Percentiles rank a stretch among this genome's conserved stretches.
Evolutionary conservation across 2,888 invertebrate species (phyloP).

Genomic region (Drosophila borborema): DNA sequence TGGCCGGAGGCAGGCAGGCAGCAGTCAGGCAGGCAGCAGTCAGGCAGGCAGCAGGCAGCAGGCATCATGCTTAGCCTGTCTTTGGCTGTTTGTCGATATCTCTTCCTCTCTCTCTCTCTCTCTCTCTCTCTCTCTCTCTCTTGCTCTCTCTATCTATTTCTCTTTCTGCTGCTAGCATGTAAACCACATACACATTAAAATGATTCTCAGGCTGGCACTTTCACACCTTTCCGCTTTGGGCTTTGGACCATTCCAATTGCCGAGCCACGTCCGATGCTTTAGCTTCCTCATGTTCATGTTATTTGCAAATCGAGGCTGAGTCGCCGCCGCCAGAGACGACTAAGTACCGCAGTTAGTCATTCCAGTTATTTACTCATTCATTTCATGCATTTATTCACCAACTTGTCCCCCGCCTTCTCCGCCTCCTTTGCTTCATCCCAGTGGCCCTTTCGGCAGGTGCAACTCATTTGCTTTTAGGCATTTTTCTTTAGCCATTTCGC

Average conservation of each 20-base stretch:
- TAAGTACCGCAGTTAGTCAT: conserved; percentile 73
- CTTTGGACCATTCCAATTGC: conserved; percentile 33
- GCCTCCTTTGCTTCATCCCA: not conserved
- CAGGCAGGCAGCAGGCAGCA: too few species aligned
- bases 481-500: conserved; percentile 54
- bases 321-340: conserved; percentile 38
- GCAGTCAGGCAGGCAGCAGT: conserved; percentile 20
- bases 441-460: conserved; percentile 51
- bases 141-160: conserved; percentile 4
- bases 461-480: conserved; percentile 65
- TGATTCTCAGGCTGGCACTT: conserved; percentile 41
- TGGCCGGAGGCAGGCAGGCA: not conserved
- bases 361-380: conserved; percentile 78
- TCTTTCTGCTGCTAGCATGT: conserved; percentile 14
- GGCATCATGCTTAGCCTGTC: conserved; percentile 10
- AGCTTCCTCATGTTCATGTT: conserved; percentile 17
- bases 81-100: conserved; percentile 1
- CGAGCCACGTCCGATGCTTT: conserved; percentile 10
- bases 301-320: conserved; percentile 60
- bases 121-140: not conserved
- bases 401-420: conserved; percentile 1
- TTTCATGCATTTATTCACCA: conserved; percentile 76
- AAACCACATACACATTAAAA: conserved; percentile 27
- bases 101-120: not conserved
- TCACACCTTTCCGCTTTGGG: conserved; percentile 67